Evolutionary conservation across 2,888 invertebrate species (phyloP), one percentile per base, ranked within the genome.

Genomic region (Yponomeuta cagnagella): DNA sequence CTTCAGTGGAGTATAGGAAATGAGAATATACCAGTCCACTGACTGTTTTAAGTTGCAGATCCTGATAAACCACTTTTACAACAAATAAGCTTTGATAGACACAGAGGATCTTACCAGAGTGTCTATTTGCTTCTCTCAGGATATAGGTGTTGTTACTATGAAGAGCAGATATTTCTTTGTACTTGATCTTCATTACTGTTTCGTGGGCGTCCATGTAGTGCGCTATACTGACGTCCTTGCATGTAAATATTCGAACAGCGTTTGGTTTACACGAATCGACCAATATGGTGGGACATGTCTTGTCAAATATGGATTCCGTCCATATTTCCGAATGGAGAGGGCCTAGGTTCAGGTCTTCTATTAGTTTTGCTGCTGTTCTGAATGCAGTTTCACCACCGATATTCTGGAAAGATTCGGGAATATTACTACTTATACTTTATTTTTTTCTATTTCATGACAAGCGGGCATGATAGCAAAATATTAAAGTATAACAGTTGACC

Each of bases 151-250:
- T 93, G 75, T 91, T 89, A 73, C 92, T 92, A 73, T 90, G 87
- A 70, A 88, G 75, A 74, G 92, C 90, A 63, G 88, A 86, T 10
- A 80, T 86, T 73, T 92, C 84, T 73, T 89, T 89, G 74, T 91
- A 89, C 74, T 88, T 88, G 30, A 93, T 86, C 76, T 87, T 88
- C 84, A 93, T 89, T 2, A 89, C 84, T 0, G 86, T 81, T 77
- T 94, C 93, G 74, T 93, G 93, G 2, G 93, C 90, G 66, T 93
- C 91, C 73, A 94, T 82, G 76, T 93, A 94, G 74, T 89, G 87
- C 4, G 77, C 78, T 82, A 93, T 89, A 64, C 88, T 92, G 68
- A 92, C 86, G 72, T 92, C 89, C 75, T 92, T 90, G 76, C 94
- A 94, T 0, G 93, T 90, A 48, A 85, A 80, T 15, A 87, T 87